Evolutionary conservation across 2,888 invertebrate genomes (phyloP), one percentile per base, ranked within the genome.

Genomic region (Plagiodera versicolora): DNA sequence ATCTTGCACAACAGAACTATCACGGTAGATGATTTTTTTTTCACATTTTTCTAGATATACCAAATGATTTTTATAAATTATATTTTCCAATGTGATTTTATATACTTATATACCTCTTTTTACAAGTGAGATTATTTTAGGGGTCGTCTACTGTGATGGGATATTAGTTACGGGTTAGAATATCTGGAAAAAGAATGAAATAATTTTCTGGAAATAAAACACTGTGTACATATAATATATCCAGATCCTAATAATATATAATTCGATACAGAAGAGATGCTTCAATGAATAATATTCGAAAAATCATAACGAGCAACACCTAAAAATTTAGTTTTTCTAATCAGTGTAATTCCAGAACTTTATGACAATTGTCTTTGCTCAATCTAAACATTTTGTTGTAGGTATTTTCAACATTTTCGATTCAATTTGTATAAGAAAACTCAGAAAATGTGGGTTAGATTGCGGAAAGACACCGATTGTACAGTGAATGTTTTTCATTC

Each of bases 401-500:
- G 11, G 14, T 44, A 14, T 28, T 16, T 9, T 53, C 18, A 17
- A n/a, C 30, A 16, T 18, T 48, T 56, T 56, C 49, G 53, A 49
- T 32, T 48, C 30, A 47, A 52, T 58, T 54, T 58, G 49, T 54
- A 56, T 54, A 35, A 24, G 57, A 56, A 55, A 49, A 50, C n/a
- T 51, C 53, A 28, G 35, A 28, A 10, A 30, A 50, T 20, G 47
- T 59, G 10, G 30, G 48, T 54, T 53, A 51, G 20, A 24, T 49
- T 55, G 47, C 16, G 52, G 50, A 58, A 52, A 35, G 32, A 51
- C 19, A 45, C 46, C 8, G 28, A 47, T 28, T 28, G 44, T 50
- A 56, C 51, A 39, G 51, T 50, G 46, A 55, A 56, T 56, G 67
- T 70, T 68, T 69, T 69, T 74, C 76, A 78, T 77, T 77, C 77